Percentiles rank a stretch among this genome's conserved stretches.
phyloP scores from a whole-genome alignment of 2,113 vertebrate genomes.

The Lathamus discolor region DNA sequence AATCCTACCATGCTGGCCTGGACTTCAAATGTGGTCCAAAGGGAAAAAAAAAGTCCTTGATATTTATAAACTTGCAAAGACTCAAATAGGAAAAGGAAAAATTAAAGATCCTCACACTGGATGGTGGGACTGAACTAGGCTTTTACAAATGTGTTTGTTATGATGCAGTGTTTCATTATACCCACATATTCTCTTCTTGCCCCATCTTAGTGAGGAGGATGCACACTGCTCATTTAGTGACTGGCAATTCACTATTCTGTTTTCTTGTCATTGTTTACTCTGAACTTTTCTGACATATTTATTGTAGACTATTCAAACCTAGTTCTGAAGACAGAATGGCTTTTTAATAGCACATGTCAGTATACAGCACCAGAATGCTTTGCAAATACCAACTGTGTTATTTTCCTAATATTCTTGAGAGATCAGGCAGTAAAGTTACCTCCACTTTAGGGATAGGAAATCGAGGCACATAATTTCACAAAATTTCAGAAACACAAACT shows the following conservation, averaged over 20 bases:
- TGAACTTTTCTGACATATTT: conserved; percentile 40
- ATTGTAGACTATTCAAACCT: conserved; percentile 1
- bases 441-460: not conserved
- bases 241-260: conserved; percentile 1
- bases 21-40: not conserved
- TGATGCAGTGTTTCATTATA: not conserved
- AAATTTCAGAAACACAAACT: not conserved
- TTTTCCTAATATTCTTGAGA: conserved; percentile 26
- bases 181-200: not conserved
- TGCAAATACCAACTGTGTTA: not conserved
- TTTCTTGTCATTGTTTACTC: conserved; percentile 32
- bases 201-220: not conserved
- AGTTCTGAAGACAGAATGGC: conserved; percentile 26
- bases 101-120: not conserved
- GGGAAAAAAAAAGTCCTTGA: not conserved
- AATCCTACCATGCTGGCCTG: not conserved
- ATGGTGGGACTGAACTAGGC: not conserved
- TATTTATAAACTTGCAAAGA: not conserved
- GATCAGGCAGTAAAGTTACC: not conserved
- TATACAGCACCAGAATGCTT: not conserved
- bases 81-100: not conserved
- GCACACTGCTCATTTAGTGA: not conserved
- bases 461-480: not conserved
- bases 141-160: not conserved
- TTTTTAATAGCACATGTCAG: conserved; percentile 28